These are phyloP conservation scores for Falco naumanni DNA, from an alignment of 2,797 vertebrate genomes.

Conservation along the genomic window DNA sequence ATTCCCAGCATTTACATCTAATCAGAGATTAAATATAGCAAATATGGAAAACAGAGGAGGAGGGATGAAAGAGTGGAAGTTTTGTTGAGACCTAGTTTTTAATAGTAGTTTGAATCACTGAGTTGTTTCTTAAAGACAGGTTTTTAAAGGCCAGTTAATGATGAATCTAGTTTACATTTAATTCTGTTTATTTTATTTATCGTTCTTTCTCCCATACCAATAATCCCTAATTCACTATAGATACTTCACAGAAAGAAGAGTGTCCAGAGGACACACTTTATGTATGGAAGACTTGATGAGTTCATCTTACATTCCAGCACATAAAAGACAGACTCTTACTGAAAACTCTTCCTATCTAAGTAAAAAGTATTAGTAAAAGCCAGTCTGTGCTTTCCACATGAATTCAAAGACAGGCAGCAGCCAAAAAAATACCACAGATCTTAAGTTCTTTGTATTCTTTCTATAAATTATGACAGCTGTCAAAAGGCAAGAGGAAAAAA, in stretches of 20 bases:
- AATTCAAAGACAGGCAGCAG: background rate
- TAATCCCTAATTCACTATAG: background rate
- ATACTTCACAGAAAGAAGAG: background rate
- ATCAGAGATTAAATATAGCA: slow-evolving; percentile 57
- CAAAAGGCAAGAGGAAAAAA: background rate
- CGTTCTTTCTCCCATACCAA: background rate
- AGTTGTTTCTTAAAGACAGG: background rate
- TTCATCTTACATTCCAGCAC: background rate
- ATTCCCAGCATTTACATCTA: slow-evolving; percentile 25
- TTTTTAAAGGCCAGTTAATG: background rate
- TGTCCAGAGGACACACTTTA: background rate
- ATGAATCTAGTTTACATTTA: background rate
- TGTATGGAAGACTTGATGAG: background rate
- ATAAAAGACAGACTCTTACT: background rate
- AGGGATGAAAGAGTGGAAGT: background rate
- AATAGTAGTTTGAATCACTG: background rate
- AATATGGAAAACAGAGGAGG: slow-evolving; percentile 1
- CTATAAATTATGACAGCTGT: background rate
- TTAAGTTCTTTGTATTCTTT: background rate
- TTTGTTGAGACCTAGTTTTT: background rate
- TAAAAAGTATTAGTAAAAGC: background rate
- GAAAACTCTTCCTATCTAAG: background rate
- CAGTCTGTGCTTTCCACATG: background rate
- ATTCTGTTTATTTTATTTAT: background rate
- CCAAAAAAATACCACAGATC: background rate